A percentile compares a stretch with the other conserved stretches of the same genome.
These are phyloP conservation scores for Helogale parvula DNA, from an alignment of 2,113 vertebrate species.

Conservation along the genomic window DNA sequence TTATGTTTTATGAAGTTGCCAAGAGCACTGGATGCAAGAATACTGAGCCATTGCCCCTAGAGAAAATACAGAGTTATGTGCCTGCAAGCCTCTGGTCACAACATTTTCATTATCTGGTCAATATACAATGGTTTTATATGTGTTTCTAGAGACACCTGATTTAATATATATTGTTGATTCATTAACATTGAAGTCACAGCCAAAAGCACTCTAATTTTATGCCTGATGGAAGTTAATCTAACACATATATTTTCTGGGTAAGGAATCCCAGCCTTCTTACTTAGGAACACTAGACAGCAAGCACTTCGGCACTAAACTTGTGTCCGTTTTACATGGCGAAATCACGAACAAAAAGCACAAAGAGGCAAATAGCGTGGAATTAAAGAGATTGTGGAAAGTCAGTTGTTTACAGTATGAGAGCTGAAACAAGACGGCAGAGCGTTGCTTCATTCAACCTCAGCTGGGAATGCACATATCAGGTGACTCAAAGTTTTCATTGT, in stretches of 20 bases:
- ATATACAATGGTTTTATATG: background rate
- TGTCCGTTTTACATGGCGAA: background rate
- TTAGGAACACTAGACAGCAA: background rate
- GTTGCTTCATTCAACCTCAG: background rate
- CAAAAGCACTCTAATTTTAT: background rate
- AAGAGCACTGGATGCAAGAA: background rate
- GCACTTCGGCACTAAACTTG: background rate
- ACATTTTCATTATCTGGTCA: background rate
- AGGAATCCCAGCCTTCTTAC: background rate
- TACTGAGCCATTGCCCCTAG: background rate
- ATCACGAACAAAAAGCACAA: background rate
- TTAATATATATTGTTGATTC: background rate
- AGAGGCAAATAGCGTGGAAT: background rate
- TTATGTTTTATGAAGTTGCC: background rate
- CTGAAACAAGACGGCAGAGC: background rate
- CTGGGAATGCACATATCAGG: accelerated
- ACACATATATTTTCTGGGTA: background rate
- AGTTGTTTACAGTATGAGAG: background rate
- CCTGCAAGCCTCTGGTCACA: background rate
- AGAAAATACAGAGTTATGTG: background rate
- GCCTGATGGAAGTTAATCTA: background rate
- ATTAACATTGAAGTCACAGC: background rate
- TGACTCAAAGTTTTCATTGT: background rate
- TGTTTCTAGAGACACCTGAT: background rate
- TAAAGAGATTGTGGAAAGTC: background rate